Base-by-base conservation (phyloP, 2,888 invertebrate genomes). In the Hemaris fuciformis region DNA sequence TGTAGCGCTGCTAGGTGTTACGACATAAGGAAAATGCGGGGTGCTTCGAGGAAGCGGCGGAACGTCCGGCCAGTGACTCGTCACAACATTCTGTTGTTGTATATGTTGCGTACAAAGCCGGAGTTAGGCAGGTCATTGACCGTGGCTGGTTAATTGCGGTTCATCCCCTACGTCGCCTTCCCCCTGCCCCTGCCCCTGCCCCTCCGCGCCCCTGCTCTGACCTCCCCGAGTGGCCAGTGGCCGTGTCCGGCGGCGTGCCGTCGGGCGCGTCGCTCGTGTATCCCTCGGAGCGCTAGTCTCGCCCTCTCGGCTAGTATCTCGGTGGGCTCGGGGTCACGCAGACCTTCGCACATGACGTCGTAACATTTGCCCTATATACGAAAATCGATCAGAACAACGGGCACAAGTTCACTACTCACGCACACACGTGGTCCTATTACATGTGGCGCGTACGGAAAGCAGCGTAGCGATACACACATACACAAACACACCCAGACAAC, bases 91-190 rank as follows among this genome's bases (percentile, higher is more conserved):
- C 48, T 27, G 38, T 48, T 48, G 48, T 48, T 60, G 76, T 72
- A 74, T 71, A 69, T 72, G 65, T 69, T 68, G 60, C 60, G 66
- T 66, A 70, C 61, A 66, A 67, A 66, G 71, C 73, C 75, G 73
- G 77, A 74, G 71, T 69, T 70, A 64, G 69, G 70, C 66, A 71
- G 89, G 88, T 90, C 84, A 81, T 80, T 78, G 90, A 87, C 88
- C 88, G 85, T 80, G 80, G 80, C 78, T 76, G 83, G 87, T 81
- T 90, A 90, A 90, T 90, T 90, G 85, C 81, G 82, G 71, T 69
- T 69, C 62, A 66, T 46, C 64, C 60, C 43, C 63, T 31, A 22
- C 64, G 68, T 66, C 65, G 48, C 60, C 60, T 57, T 63, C 63
- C 57, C 59, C 59, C 46, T 59, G 61, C 23, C 62, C 60, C 42